Percentiles rank a stretch among this genome's conserved stretches.
phyloP scores from a whole-genome alignment of 2,888 invertebrate species.

The Agonopterix subpropinquella region DNA sequence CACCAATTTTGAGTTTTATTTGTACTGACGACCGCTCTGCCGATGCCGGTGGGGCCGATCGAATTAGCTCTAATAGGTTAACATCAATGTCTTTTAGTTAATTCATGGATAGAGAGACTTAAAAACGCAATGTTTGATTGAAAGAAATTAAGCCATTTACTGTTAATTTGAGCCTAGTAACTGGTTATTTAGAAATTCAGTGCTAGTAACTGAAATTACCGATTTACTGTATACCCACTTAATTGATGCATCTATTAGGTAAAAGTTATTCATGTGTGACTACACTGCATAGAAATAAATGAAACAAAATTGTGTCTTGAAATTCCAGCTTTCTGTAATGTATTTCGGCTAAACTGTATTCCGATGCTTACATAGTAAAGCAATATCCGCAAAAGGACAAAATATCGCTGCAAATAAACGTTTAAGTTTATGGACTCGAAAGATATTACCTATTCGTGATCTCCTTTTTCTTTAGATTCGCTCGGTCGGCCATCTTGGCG shows the following conservation, averaged over 20 bases:
- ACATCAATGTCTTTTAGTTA: slow-evolving; percentile 2
- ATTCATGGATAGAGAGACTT: neutral
- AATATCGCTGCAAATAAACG: slow-evolving; percentile 75
- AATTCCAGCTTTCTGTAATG: neutral
- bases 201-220: too few relatives aligned
- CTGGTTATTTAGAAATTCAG: too few relatives aligned
- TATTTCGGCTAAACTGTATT: neutral
- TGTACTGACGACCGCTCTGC: slow-evolving; percentile 44
- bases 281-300: too few relatives aligned
- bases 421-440: slow-evolving; percentile 75
- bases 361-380: slow-evolving; percentile 55
- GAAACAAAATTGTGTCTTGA: too few relatives aligned
- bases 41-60: slow-evolving; percentile 8
- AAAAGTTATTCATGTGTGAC: too few relatives aligned
- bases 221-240: too few relatives aligned
- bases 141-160: slow-evolving; percentile 1
- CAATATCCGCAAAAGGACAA: slow-evolving; percentile 73
- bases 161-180: neutral
- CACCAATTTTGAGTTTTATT: slow-evolving; percentile 57
- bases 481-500: slow-evolving; percentile 73
- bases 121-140: neutral
- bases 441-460: slow-evolving; percentile 76
- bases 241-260: too few relatives aligned
- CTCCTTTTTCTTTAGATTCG: slow-evolving; percentile 72
- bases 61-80: slow-evolving; percentile 9